These are phyloP conservation scores for Cardinalis cardinalis DNA, from an alignment of 2,113 vertebrate species.

Conservation along the genomic window DNA sequence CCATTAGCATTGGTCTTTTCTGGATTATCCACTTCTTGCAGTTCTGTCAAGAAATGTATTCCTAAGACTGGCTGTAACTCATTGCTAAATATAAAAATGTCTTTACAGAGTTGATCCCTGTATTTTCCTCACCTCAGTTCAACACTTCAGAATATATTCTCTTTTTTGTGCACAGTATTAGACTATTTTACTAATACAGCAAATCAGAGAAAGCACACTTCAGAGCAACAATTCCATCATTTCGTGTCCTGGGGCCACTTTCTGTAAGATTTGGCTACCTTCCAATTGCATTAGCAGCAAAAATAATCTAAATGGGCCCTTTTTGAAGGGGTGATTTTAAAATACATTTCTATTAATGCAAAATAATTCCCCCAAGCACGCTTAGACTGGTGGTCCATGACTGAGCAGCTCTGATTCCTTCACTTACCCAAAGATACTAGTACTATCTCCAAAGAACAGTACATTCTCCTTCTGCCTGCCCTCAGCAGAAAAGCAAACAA, in stretches of 20 bases:
- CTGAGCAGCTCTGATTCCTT: neutral
- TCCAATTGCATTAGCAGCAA: conserved; percentile 8
- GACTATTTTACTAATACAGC: neutral
- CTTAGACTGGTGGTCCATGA: neutral
- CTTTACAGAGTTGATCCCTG: neutral
- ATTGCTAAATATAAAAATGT: neutral
- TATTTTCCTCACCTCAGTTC: neutral
- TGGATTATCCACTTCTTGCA: neutral
- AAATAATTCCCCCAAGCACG: neutral
- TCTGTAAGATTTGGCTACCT: neutral
- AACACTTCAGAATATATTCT: neutral
- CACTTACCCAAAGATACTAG: neutral
- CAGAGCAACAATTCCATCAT: neutral
- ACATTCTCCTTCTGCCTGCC: neutral
- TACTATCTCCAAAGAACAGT: neutral
- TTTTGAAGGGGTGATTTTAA: conserved; percentile 30
- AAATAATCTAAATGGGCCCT: neutral
- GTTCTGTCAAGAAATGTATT: neutral
- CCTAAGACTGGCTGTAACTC: neutral
- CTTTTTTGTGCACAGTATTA: neutral
- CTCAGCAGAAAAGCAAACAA: conserved; percentile 19
- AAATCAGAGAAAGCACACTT: neutral
- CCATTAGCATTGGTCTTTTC: neutral
- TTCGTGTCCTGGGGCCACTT: neutral
- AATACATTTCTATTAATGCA: conserved; percentile 34